Conservation (phyloP, 2,797 vertebrate genomes). For the Pangasius sanitwongsei region DNA sequence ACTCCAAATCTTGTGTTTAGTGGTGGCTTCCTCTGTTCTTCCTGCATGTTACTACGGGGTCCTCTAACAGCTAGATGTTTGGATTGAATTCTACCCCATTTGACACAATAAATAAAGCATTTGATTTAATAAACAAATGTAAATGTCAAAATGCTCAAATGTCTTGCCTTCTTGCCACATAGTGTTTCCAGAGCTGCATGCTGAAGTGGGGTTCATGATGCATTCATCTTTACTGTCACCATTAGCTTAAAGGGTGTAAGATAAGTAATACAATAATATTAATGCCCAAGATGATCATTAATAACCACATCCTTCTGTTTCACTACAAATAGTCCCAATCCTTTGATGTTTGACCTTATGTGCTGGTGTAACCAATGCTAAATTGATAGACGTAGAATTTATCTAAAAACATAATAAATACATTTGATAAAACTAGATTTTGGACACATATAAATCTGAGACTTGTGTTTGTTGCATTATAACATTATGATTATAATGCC, state of each 20-base stretch:
- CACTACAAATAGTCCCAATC: not conserved
- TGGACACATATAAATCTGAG: not conserved
- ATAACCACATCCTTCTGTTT: not conserved
- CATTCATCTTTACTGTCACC: not conserved
- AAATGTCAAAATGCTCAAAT: not conserved
- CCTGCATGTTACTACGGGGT: not conserved
- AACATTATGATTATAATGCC: not conserved
- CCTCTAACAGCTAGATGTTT: not conserved
- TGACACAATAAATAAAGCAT: not conserved
- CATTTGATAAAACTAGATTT: not conserved
- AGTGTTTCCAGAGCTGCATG: not conserved
- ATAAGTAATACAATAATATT: not conserved
- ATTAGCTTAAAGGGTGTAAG: not conserved
- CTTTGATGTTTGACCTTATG: not conserved
- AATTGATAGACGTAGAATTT: not conserved
- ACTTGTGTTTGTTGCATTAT: not conserved
- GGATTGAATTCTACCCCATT: not conserved
- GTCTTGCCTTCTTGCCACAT: not conserved
- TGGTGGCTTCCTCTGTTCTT: not conserved
- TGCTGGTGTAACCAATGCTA: not conserved
- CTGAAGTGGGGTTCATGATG: not conserved
- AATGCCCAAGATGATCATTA: not conserved
- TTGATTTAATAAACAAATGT: not conserved
- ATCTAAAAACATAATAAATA: not conserved
- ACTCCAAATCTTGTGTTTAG: not conserved